Evolutionary conservation across 2,113 vertebrate genomes (phyloP).

Genomic region (Coryphaenoides rupestris): DNA sequence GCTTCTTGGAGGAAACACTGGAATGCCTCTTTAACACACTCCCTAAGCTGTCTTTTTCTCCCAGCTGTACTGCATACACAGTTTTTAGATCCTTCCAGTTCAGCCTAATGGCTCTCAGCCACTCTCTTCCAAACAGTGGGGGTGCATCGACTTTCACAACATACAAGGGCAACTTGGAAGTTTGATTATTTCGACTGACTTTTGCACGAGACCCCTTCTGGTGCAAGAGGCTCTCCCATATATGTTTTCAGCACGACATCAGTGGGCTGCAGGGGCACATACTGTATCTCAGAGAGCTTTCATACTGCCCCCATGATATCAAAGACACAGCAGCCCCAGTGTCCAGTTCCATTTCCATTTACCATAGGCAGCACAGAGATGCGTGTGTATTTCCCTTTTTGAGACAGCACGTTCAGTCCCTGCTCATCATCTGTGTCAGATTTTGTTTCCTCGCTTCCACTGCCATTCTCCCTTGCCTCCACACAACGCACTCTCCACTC

Average conservation of each 20-base stretch:
- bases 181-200: not conserved
- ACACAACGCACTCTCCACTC: not conserved
- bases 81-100: constrained; percentile 3
- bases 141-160: constrained; percentile 3
- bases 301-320: not conserved
- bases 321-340: constrained; percentile 15
- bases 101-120: not conserved
- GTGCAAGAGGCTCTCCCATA: not conserved
- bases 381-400: not conserved
- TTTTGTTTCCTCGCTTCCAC: not conserved
- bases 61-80: not conserved
- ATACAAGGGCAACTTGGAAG: not conserved
- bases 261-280: not conserved
- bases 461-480: not conserved
- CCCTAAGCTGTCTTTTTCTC: not conserved
- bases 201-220: not conserved
- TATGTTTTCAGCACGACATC: not conserved
- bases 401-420: not conserved
- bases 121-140: not conserved
- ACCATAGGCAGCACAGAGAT: not conserved
- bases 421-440: not conserved
- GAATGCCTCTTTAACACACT: not conserved
- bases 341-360: not conserved
- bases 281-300: not conserved
- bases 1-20: not conserved